Base-by-base conservation (phyloP, 2,113 vertebrate species). In the Elaphurus davidianus region DNA sequence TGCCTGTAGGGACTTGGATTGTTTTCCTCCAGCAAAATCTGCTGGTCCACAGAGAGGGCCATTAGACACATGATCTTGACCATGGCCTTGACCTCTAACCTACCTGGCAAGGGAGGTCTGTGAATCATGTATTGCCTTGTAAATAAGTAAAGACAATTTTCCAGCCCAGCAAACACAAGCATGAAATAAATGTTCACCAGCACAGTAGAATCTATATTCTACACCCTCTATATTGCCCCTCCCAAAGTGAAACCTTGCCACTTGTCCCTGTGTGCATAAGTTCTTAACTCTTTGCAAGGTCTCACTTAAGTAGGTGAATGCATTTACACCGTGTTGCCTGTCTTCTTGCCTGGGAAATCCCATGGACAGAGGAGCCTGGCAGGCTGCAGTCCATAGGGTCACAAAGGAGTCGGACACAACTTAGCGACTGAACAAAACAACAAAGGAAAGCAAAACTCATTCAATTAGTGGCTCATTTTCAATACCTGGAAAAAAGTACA, bases 141-240 rank as follows among this genome's bases (percentile, higher is more conserved):
- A 78, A 98, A 95, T 92, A 94, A 92, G 57, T 82, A 90, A 92
- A 87, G 55, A 84, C 88, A 81, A 14, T 90, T 95, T 97, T 95
- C 86, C 55, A 93, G 91, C 50, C 90, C 94, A 96, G 47, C 43
- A 78, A 79, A 82, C 57, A 43, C n/a, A 62, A 19, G 47, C 47
- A 13, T 47, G 36, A 67, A 78, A 50, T 74, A 67, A 79, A 55
- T 71, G 33, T 28, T 86, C 64, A 21, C 16, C 89, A 47, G 93
- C 89, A 28, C 14, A 14, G 15, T 8, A 43, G 25, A 55, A 50
- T 92, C 94, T 54, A 13, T 74, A 52, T 60, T 50, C 55, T 19
- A 3, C 30, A 0, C 78, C 57, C 16, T 40, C 19, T 67, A 21
- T 19, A 13, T 59, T 62, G 54, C 23, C 23, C n/a, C 54, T 64